These are phyloP conservation scores for Ostrea denselamellosa DNA, from an alignment of 1,140 invertebrate species.

Conservation along the genomic window DNA sequence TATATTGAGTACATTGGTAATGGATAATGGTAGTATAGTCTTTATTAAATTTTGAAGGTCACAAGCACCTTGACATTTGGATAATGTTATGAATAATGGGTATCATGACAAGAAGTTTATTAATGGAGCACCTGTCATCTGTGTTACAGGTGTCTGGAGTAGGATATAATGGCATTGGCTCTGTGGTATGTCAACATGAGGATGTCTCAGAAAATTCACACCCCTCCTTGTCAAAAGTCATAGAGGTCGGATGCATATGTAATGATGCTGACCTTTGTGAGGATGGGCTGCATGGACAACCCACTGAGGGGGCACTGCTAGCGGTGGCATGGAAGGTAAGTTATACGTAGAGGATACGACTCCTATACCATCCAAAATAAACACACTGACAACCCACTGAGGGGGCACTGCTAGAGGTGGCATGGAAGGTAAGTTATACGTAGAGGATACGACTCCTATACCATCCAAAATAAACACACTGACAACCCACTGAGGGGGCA, in stretches of 20 bases:
- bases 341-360: background rate
- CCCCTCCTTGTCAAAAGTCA: slow-evolving; percentile 73
- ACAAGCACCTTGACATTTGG: too few relatives aligned
- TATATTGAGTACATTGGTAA: too few relatives aligned
- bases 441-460: background rate
- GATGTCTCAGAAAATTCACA: slow-evolving; percentile 67
- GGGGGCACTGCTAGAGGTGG: slow-evolving; percentile 94
- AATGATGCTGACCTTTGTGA: slow-evolving; percentile 95
- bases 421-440: slow-evolving; percentile 86
- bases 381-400: slow-evolving; percentile 99
- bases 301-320: slow-evolving; percentile 97
- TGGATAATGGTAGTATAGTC: too few relatives aligned
- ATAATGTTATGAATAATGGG: too few relatives aligned
- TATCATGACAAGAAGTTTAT: too few relatives aligned
- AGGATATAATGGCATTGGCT: slow-evolving; percentile 92
- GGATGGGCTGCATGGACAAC: slow-evolving; percentile 93
- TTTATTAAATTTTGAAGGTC: too few relatives aligned
- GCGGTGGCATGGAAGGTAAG: slow-evolving; percentile 91
- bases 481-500: slow-evolving; percentile 98
- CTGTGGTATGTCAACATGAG: slow-evolving; percentile 89
- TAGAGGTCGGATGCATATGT: slow-evolving; percentile 91
- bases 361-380: too few relatives aligned
- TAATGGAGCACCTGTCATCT: background rate
- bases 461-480: too few relatives aligned
- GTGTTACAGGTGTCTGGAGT: slow-evolving; percentile 86